Conservation (phyloP, 1,140 invertebrate species). For the Caerostris darwini region DNA sequence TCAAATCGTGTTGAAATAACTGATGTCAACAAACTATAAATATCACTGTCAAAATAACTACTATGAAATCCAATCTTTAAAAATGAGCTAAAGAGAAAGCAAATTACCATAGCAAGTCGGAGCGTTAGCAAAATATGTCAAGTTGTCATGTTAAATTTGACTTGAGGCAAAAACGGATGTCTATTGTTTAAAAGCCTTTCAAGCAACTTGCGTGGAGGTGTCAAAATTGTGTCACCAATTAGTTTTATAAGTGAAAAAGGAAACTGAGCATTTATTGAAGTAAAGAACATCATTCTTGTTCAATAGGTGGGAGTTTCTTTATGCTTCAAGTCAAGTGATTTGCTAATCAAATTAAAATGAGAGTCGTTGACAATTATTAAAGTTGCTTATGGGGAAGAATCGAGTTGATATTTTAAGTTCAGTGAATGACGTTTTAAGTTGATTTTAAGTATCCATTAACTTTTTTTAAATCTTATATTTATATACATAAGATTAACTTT, state of each 20-base stretch:
- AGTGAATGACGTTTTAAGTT: not conserved
- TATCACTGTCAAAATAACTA: not conserved
- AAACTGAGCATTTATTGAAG: not conserved
- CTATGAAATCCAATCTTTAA: not conserved
- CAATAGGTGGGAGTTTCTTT: not conserved
- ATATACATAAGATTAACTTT: no score
- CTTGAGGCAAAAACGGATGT: not conserved
- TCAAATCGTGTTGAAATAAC: no score
- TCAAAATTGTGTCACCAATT: slow-evolving; percentile 1
- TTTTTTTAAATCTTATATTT: no score
- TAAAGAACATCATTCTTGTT: not conserved
- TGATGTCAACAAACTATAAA: not conserved
- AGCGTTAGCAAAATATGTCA: not conserved
- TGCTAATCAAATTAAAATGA: not conserved
- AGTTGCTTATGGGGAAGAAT: not conserved
- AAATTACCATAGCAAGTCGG: not conserved
- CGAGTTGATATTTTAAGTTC: not conserved
- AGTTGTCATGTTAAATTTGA: not conserved
- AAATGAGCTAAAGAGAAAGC: not conserved
- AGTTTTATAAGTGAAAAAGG: not conserved
- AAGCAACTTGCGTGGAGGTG: not conserved
- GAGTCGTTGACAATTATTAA: not conserved
- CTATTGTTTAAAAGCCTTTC: not conserved
- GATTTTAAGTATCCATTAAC: no score
- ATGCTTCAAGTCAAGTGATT: not conserved